These are phyloP conservation scores for Sinocyclocheilus rhinocerous DNA, from an alignment of 2,113 vertebrate species.

Conservation along the genomic window DNA sequence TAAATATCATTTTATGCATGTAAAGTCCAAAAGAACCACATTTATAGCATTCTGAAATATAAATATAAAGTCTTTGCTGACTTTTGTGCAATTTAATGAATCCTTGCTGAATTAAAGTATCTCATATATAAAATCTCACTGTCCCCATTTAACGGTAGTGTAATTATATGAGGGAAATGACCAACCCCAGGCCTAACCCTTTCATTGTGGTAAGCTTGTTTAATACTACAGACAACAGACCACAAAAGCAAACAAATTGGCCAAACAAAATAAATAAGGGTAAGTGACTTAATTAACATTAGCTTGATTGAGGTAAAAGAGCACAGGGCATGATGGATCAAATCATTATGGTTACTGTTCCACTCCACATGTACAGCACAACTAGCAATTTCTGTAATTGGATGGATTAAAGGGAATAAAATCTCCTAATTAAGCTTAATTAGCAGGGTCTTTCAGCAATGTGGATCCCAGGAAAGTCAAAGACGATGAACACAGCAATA, in stretches of 20 bases:
- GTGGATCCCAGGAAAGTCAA: background rate
- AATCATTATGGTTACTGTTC: background rate
- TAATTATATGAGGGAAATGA: background rate
- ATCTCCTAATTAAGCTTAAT: conserved; percentile 10
- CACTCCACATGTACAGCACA: background rate
- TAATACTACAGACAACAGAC: background rate
- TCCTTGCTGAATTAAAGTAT: too few species aligned
- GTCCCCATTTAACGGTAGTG: background rate
- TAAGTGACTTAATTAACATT: background rate
- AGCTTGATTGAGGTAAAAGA: background rate
- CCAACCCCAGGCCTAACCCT: background rate
- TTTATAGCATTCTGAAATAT: too few species aligned
- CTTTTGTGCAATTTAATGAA: too few species aligned
- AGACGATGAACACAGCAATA: background rate
- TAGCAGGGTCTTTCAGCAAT: background rate
- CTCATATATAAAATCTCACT: background rate
- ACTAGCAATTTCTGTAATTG: background rate
- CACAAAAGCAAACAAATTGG: background rate
- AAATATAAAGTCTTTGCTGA: too few species aligned
- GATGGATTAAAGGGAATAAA: conserved; percentile 23
- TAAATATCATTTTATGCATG: too few species aligned
- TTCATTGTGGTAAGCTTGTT: background rate
- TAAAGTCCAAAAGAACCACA: too few species aligned
- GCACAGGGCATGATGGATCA: background rate
- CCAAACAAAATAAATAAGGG: background rate